These are phyloP conservation scores for Carapus acus DNA, from an alignment of 2,797 vertebrate genomes.

Conservation along the genomic window DNA sequence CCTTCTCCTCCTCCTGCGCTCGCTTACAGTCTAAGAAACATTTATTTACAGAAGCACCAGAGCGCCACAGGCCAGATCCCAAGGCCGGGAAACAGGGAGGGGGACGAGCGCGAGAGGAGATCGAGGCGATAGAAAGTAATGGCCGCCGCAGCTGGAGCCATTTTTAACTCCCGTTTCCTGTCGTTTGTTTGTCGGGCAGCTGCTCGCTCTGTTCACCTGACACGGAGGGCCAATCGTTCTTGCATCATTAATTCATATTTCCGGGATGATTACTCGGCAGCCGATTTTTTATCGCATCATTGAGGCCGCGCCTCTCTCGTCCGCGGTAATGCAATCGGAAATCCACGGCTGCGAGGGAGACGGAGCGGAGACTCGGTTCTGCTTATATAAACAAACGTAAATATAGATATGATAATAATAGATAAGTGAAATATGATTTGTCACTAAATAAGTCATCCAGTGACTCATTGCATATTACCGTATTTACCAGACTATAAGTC, in stretches of 20 bases:
- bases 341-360: too few species aligned
- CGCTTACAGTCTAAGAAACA: slow-evolving; percentile 8
- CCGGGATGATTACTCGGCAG: too few species aligned
- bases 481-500: too few species aligned
- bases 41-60: neutral
- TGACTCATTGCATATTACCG: too few species aligned
- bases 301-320: slow-evolving; percentile 16
- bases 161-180: neutral
- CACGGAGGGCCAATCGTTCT: neutral
- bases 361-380: too few species aligned
- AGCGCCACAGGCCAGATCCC: neutral
- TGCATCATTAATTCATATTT: slow-evolving; percentile 12
- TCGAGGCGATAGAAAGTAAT: neutral
- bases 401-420: too few species aligned
- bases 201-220: neutral
- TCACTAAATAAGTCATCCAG: too few species aligned
- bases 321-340: slow-evolving; percentile 27
- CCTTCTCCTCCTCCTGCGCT: neutral
- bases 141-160: neutral
- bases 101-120: too few species aligned
- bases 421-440: too few species aligned
- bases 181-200: neutral
- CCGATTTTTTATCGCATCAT: neutral
- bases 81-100: too few species aligned
- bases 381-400: too few species aligned